Evolutionary conservation across 2,797 vertebrate species (phyloP).

Genomic region (Eidolon dupreanum): DNA sequence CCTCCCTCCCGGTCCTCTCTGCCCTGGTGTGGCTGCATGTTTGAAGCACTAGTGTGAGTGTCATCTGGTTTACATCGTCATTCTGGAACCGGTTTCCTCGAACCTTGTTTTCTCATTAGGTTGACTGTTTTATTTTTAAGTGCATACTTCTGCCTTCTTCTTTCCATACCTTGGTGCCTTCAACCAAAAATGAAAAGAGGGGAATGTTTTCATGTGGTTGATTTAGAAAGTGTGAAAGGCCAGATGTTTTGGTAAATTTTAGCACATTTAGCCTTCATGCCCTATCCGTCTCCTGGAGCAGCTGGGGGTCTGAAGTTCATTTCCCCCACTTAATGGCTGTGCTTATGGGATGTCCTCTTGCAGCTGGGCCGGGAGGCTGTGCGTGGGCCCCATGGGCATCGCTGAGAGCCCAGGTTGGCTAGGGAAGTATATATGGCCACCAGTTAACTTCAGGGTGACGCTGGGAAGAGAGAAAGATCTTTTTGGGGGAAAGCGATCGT

Average conservation of each 20-base stretch:
- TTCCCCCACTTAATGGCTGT: background rate
- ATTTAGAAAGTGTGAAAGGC: slow-evolving; percentile 45
- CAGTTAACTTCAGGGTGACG: background rate
- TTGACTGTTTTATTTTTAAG: slow-evolving; percentile 61
- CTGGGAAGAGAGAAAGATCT: background rate
- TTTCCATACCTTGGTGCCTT: background rate
- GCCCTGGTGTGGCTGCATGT: background rate
- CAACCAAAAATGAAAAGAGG: slow-evolving; percentile 47
- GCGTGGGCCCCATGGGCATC: accelerated
- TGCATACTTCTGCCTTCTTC: background rate
- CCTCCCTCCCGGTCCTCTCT: slow-evolving; percentile 35
- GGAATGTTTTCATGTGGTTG: background rate
- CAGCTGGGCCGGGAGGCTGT: background rate
- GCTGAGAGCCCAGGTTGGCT: background rate
- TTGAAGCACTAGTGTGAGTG: slow-evolving; percentile 64
- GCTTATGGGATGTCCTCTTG: background rate
- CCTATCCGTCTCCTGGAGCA: background rate
- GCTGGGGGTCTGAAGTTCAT: background rate
- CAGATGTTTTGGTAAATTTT: background rate
- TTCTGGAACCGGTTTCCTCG: slow-evolving; percentile 87
- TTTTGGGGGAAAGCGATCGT: background rate
- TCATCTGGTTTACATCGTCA: slow-evolving; percentile 88
- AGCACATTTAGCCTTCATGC: background rate
- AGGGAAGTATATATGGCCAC: background rate
- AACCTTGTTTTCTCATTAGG: slow-evolving; percentile 90